These are phyloP conservation scores for Gymnorhina tibicen DNA, from an alignment of 2,113 vertebrate species.

Conservation along the genomic window DNA sequence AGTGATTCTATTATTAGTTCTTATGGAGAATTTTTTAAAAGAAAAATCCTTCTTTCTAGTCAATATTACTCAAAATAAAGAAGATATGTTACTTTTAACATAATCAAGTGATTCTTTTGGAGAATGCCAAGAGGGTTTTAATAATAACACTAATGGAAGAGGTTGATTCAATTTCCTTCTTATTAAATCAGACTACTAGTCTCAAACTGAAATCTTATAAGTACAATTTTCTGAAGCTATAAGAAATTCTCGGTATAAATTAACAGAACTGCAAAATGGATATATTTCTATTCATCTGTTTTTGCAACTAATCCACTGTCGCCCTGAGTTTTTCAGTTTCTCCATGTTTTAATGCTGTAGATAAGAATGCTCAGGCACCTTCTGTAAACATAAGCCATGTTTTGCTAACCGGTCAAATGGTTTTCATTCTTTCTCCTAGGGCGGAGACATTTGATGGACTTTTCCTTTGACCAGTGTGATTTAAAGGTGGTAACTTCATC, in stretches of 20 bases:
- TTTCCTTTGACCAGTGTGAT: too few relatives aligned
- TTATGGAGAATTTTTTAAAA: background rate
- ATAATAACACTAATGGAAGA: background rate
- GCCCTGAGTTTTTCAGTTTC: too few relatives aligned
- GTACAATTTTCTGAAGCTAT: background rate
- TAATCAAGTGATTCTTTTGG: background rate
- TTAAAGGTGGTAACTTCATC: too few relatives aligned
- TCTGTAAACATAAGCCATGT: too few relatives aligned
- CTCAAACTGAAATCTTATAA: background rate
- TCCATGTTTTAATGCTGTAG: too few relatives aligned
- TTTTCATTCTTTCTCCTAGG: too few relatives aligned
- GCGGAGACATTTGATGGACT: too few relatives aligned
- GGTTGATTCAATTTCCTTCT: background rate
- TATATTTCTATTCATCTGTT: background rate
- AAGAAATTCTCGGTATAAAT: background rate
- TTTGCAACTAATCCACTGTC: background rate
- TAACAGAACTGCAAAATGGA: background rate
- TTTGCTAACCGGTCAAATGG: too few relatives aligned
- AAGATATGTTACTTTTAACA: background rate
- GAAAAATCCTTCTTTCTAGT: background rate
- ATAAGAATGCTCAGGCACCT: too few relatives aligned
- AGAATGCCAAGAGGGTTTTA: background rate
- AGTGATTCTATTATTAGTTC: background rate
- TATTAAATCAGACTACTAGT: background rate
- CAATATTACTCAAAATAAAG: background rate